Evolutionary conservation across 2,113 vertebrate species (phyloP), one percentile per base, ranked within the genome.

Genomic region (Anolis carolinensis): DNA sequence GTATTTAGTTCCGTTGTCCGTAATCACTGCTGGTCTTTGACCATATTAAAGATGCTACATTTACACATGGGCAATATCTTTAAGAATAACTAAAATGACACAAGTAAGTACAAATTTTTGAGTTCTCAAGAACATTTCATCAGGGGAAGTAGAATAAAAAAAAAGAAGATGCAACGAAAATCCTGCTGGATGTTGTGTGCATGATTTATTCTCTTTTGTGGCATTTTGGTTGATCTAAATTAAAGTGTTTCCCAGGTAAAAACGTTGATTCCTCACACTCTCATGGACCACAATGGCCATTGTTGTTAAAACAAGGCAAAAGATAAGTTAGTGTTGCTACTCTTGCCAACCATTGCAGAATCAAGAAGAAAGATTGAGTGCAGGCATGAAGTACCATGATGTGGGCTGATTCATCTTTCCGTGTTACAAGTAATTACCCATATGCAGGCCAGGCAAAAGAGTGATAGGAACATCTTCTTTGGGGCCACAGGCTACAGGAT

Each of bases 341-440:
- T 65, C 79, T n/a, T 79, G 86, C 70, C 39, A 88, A 79, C 23
- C 67, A 76, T 27, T 1, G 25, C 63, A 62, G 88, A 86, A 13
- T 65, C 82, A 80, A 88, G 44, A 72, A 87, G 70, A 82, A 83
- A 59, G 25, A 1, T 83, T 65, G 59, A 52, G 25, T 84, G 74
- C 50, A 0, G 21, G 23, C 74, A 71, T 3, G 0, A 72, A 73
- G 83, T 92, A 82, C 36, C 76, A 67, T 72, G 34, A n/a, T 62
- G 32, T 71, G 18, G 18, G 9, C 52, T 70, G 4, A 39, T 82
- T 80, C 82, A 89, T 80, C 79, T 55, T 67, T 84, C 79, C 74
- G 0, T 68, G 10, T 76, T 4, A 48, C 52, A 63, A 44, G 71
- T 73, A 80, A 55, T 50, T 62, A 50, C 27, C 73, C 39, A 32